Evolutionary conservation across 1,140 invertebrate species (phyloP).

Genomic region (Zaprionus camerounensis): DNA sequence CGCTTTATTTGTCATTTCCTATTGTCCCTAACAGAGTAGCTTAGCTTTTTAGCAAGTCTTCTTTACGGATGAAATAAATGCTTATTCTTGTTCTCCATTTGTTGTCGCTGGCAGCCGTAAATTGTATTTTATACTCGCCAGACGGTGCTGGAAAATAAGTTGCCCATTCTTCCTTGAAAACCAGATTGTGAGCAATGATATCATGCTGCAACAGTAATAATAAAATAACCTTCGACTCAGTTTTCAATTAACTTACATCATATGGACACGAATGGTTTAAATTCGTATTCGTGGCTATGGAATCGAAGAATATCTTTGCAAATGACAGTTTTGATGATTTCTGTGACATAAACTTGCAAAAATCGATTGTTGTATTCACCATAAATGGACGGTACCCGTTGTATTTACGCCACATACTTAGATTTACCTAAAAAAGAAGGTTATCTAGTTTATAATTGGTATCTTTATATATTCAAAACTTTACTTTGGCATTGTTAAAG

Average conservation of each 20-base stretch:
- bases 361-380: conserved; percentile 34
- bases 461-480: background rate
- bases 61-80: background rate
- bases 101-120: conserved; percentile 21
- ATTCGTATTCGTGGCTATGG: conserved; percentile 19
- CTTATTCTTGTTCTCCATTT: conserved; percentile 35
- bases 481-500: conserved; percentile 29
- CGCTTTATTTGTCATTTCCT: background rate
- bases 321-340: background rate
- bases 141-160: conserved; percentile 3
- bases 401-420: conserved; percentile 26
- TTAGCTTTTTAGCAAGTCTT: conserved; percentile 4
- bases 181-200: conserved; percentile 15
- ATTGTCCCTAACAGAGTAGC: background rate
- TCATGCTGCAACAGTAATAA: conserved; percentile 12
- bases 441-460: background rate
- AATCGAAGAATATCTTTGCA: conserved; percentile 15
- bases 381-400: conserved; percentile 46
- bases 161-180: conserved; percentile 16
- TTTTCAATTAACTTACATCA: conserved; percentile 19
- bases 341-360: conserved; percentile 30
- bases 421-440: conserved; percentile 14
- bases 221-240: background rate
- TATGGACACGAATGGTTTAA: conserved; percentile 46
- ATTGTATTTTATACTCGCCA: conserved; percentile 34